phyloP scores from a whole-genome alignment of 2,113 vertebrate species.

The Montifringilla adamsi region DNA sequence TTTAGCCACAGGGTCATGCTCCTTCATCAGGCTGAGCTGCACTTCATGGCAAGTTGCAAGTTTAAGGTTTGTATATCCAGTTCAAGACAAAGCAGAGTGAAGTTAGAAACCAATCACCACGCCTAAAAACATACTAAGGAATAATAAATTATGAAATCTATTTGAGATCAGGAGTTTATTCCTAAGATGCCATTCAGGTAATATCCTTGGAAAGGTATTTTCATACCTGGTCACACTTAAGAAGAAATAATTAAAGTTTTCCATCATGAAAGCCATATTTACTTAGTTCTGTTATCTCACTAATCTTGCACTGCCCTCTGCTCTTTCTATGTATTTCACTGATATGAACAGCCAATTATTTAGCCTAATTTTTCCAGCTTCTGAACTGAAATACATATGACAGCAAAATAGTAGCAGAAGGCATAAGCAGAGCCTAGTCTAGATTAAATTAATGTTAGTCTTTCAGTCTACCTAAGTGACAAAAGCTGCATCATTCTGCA shows the following conservation, averaged over 20 bases:
- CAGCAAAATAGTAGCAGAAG: not conserved
- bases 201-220: not conserved
- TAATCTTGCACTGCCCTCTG: not conserved
- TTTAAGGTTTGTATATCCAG: not conserved
- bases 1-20: not conserved
- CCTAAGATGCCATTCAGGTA: not conserved
- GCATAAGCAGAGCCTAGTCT: not conserved
- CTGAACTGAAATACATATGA: not conserved
- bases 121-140: not conserved
- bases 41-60: rapidly evolving
- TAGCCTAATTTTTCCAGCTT: not conserved
- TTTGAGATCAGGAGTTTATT: not conserved
- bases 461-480: not conserved
- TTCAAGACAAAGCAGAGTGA: not conserved
- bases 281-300: not conserved
- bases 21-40: not conserved
- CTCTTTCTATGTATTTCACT: not conserved
- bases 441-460: not conserved
- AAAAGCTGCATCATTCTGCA: not conserved
- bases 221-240: not conserved
- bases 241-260: not conserved
- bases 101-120: not conserved
- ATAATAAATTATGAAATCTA: not conserved
- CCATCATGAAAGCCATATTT: not conserved
- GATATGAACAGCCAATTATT: not conserved